Conservation (phyloP, 1,140 invertebrate species). For the Ruditapes philippinarum region DNA sequence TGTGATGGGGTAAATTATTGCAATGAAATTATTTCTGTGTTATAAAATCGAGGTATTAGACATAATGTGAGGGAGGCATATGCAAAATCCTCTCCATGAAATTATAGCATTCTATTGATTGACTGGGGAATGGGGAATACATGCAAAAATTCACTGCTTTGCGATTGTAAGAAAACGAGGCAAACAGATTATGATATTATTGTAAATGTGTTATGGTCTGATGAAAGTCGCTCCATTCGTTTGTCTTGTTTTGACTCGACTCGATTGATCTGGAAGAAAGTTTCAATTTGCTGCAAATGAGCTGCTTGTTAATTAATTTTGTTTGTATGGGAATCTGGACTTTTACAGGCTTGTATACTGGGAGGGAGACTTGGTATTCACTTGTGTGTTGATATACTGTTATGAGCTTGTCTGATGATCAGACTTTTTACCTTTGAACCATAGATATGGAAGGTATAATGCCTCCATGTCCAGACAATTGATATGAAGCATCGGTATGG, state of each 20-base stretch:
- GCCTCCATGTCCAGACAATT: constrained; percentile 51
- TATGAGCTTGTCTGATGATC: too few species aligned
- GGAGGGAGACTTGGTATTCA: neutral
- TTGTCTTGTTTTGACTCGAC: neutral
- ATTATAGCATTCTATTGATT: constrained; percentile 56
- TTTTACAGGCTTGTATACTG: constrained; percentile 24
- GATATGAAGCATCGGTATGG: constrained; percentile 57
- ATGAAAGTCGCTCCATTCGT: constrained; percentile 1
- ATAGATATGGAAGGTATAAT: constrained; percentile 40
- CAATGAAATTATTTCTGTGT: constrained; percentile 51
- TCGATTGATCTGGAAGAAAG: constrained; percentile 29
- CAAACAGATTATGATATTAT: constrained; percentile 39
- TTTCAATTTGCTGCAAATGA: constrained; percentile 1
- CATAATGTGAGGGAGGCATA: constrained; percentile 66
- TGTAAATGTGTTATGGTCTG: neutral
- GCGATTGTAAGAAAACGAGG: neutral
- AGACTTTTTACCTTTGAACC: too few species aligned
- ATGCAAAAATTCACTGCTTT: neutral
- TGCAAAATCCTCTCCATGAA: constrained; percentile 56
- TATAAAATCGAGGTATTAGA: constrained; percentile 45
- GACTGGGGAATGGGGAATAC: constrained; percentile 36
- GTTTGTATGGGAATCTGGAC: neutral
- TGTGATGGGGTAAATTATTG: too few species aligned
- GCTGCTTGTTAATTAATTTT: constrained; percentile 13
- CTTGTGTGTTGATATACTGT: too few species aligned